These are phyloP conservation scores for Galaxias olidus DNA, from an alignment of 2,797 vertebrate species.

Conservation along the genomic window DNA sequence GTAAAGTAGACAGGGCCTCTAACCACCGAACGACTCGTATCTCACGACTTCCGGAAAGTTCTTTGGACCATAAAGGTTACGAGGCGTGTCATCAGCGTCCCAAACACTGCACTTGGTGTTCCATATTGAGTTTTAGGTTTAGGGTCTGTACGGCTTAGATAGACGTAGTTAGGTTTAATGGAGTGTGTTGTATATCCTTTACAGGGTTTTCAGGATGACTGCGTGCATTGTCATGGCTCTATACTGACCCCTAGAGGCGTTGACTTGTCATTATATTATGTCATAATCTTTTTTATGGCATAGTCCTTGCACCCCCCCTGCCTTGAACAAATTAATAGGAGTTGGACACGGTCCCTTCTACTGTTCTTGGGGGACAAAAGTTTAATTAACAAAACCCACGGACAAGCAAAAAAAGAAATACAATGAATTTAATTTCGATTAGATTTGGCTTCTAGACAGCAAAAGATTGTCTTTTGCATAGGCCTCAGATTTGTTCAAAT, in stretches of 20 bases:
- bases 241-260: conserved; percentile 50
- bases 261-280: conserved; percentile 17
- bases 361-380: neutral
- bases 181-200: neutral
- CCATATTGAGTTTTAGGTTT: neutral
- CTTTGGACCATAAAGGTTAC: neutral
- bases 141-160: neutral
- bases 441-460: too few species aligned
- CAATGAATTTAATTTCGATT: too few species aligned
- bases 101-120: neutral
- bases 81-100: neutral
- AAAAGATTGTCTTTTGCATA: too few species aligned
- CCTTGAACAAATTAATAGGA: neutral
- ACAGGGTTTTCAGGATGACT: too few species aligned
- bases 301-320: too few species aligned
- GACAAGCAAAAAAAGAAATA: too few species aligned
- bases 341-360: neutral
- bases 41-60: neutral
- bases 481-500: too few species aligned
- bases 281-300: neutral
- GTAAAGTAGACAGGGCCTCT: neutral
- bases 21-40: neutral
- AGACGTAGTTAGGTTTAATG: conserved; percentile 5
- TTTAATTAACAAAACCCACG: neutral
- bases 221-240: neutral